These are phyloP conservation scores for Xanthia togata DNA, from an alignment of 2,888 invertebrate species.

Conservation along the genomic window DNA sequence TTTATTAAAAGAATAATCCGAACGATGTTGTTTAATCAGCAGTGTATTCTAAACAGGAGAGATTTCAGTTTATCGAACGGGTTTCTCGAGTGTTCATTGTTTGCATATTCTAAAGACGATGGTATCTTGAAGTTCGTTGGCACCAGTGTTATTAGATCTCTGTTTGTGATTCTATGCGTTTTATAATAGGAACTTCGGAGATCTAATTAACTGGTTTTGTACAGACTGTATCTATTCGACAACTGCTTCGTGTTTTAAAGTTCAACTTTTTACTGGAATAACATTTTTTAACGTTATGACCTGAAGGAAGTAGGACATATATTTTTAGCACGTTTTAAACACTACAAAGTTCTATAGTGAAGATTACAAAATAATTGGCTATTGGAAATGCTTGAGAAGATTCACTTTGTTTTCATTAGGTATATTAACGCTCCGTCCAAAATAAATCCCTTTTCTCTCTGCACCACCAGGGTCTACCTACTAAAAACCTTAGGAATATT, in stretches of 20 bases:
- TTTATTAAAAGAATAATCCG: slow-evolving; percentile 63
- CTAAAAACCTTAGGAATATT: background rate
- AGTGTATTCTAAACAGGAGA: slow-evolving; percentile 70
- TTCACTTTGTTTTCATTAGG: background rate
- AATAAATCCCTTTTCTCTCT: no score
- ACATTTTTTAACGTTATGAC: slow-evolving; percentile 29
- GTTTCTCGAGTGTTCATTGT: slow-evolving; percentile 69
- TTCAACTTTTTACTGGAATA: slow-evolving; percentile 43
- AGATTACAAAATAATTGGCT: no score
- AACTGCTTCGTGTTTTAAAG: slow-evolving; percentile 56
- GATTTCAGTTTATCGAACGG: slow-evolving; percentile 64
- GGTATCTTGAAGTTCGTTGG: slow-evolving; percentile 59
- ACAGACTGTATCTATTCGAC: slow-evolving; percentile 41
- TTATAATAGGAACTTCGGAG: slow-evolving; percentile 48
- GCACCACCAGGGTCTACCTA: no score
- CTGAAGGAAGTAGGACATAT: slow-evolving; percentile 10
- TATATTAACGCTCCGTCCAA: background rate
- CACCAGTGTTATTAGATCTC: slow-evolving; percentile 64
- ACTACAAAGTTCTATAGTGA: background rate
- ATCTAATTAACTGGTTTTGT: slow-evolving; percentile 58
- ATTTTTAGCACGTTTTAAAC: slow-evolving; percentile 27
- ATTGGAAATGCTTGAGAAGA: background rate
- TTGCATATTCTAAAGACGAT: slow-evolving; percentile 71
- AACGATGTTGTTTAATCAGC: slow-evolving; percentile 68
- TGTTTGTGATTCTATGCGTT: slow-evolving; percentile 51